These are phyloP conservation scores for Tylochromis polylepis DNA, from an alignment of 2,113 vertebrate species.

Conservation along the genomic window DNA sequence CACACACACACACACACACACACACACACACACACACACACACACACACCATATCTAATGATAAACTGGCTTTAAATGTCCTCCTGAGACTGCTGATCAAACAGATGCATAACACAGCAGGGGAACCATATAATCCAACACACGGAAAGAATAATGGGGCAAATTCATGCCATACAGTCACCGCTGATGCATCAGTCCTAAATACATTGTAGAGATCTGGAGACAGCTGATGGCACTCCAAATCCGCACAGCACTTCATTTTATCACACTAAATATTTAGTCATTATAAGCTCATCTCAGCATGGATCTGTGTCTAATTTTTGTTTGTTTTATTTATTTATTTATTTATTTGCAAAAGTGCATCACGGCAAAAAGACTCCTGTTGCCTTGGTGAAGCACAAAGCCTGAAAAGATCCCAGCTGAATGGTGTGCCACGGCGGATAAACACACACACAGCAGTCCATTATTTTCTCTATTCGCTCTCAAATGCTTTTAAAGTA, in stretches of 20 bases:
- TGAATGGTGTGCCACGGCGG: background rate
- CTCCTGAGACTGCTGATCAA: background rate
- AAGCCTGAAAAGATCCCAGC: background rate
- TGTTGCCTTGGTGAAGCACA: background rate
- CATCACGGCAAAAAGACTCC: background rate
- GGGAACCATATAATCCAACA: background rate
- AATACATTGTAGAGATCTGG: background rate
- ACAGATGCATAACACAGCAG: background rate
- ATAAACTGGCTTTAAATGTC: background rate
- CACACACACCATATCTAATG: background rate
- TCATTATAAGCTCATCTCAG: background rate
- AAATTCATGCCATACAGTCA: background rate
- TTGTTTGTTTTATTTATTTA: background rate
- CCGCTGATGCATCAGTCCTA: background rate
- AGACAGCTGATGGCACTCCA: background rate
- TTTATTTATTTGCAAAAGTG: background rate
- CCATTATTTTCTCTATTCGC: background rate
- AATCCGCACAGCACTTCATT: background rate
- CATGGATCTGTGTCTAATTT: background rate
- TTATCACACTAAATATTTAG: background rate
- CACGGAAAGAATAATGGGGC: background rate
- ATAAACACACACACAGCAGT: background rate
- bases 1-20: constrained; percentile 93
- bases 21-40: background rate
- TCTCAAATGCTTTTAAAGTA: background rate